Base-by-base conservation (phyloP, 2,113 vertebrate species). In the Pimephales promelas region DNA sequence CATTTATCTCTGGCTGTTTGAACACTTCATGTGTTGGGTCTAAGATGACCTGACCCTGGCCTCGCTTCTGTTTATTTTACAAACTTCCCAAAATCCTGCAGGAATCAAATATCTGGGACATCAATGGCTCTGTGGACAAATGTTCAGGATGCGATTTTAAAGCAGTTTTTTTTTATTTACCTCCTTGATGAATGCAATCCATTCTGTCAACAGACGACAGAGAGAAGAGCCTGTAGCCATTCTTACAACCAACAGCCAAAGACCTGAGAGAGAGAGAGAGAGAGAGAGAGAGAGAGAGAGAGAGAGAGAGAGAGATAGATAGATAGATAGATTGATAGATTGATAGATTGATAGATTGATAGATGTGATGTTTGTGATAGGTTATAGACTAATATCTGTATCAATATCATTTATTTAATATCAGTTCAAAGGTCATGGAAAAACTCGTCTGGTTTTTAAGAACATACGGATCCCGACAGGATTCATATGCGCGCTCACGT, bases 151-250 rank as follows among this genome's bases (percentile, higher is more conserved):
- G 40, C 2, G n/a, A 4, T 9, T 45, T 8, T 45, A 9, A 72
- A 4, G 10, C 96, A 96, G 62, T 20, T 40, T 28, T 28, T 28
- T 28, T 28, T 40, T 40, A 1, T 59, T 5, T 89, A 99, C 97
- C 95, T 90, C 96, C 97, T 91, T 96, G 95, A 1, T 99, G 95
- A 91, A 99, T 95, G 85, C 97, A 97, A 90, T 98, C 97, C 92
- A 99, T 93, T 13, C 95, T 95, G 16, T 98, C 97, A 92, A 97
- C 97, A 47, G 93, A 95, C 87, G 96, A 96, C 90, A 98, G 88
- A 87, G 97, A 97, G 89, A 98, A 99, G 85, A 99, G 95, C 88
- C 93, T 95, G 91, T 98, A 99, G 43, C 97, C 96, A 1, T 91
- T 93, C 90, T 93, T 95, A 75, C 96, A 96, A 90, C 97, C 97